Conservation (phyloP, 2,113 vertebrate genomes). For the Halcyon malimbica region DNA sequence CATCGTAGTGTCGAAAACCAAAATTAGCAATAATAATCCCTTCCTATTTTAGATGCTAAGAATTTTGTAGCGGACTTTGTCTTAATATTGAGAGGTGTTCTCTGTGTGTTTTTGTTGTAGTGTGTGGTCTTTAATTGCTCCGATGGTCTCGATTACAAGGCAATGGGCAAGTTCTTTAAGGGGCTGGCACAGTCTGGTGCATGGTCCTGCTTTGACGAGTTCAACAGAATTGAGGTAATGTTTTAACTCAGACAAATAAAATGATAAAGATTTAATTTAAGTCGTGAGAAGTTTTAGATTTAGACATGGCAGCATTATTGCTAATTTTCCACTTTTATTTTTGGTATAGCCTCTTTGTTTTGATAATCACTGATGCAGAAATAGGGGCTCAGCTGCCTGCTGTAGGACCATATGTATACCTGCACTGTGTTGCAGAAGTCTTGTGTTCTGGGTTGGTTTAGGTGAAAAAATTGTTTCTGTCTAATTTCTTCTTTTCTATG, state of each 20-base stretch:
- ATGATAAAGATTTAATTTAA: not conserved
- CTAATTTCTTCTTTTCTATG: not conserved
- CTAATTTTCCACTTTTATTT: not conserved
- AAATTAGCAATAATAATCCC: not conserved
- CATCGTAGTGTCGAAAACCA: not conserved
- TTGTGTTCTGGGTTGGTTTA: not conserved
- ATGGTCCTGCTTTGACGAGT: constrained; percentile 96
- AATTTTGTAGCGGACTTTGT: not conserved
- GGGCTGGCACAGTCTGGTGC: constrained; percentile 92
- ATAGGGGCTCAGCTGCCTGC: not conserved
- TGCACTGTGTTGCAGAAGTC: not conserved
- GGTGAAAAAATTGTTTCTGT: not conserved
- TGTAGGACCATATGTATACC: not conserved
- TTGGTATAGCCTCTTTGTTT: not conserved
- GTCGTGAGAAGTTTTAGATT: not conserved
- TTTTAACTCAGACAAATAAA: not conserved
- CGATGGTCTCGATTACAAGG: constrained; percentile 93
- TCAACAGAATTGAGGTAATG: constrained; percentile 93
- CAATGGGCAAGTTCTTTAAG: constrained; percentile 98
- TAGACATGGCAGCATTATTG: not conserved
- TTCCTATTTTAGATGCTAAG: not conserved
- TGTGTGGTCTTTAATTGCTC: constrained; percentile 98
- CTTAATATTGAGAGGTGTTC: not conserved
- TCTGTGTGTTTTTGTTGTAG: constrained; percentile 68
- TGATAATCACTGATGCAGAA: not conserved